Percentiles rank a stretch among this genome's conserved stretches.
Conservation (phyloP, 2,113 vertebrate genomes). For the Cyprinodon variegatus region DNA sequence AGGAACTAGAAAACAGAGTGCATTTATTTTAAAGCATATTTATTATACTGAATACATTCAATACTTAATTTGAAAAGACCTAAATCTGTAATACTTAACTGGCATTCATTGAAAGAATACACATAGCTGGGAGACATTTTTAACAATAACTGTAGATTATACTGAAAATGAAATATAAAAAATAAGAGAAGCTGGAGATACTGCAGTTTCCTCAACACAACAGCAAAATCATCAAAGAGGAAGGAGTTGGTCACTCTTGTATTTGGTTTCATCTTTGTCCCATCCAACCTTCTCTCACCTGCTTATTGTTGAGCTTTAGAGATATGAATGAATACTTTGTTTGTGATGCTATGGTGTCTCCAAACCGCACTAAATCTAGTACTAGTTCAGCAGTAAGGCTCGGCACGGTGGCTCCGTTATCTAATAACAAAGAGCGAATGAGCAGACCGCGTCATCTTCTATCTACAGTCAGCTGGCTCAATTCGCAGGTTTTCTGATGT, state of each 20-base stretch:
- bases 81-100: not conserved
- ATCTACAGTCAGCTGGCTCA: no score
- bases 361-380: no score
- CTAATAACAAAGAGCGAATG: no score
- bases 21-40: not conserved
- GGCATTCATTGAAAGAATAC: not conserved
- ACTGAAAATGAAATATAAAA: not conserved
- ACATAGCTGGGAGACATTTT: not conserved
- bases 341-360: no score
- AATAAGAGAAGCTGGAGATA: not conserved
- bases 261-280: not conserved
- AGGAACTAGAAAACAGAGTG: not conserved
- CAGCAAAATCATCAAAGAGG: not conserved
- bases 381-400: no score
- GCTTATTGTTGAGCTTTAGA: no score
- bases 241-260: not conserved
- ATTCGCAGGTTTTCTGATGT: no score
- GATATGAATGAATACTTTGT: no score
- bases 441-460: no score
- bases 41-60: not conserved
- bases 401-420: no score
- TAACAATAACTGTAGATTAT: not conserved
- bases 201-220: not conserved
- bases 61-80: not conserved
- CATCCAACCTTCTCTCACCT: no score